Percentiles rank a stretch among this genome's conserved stretches.
phyloP scores from a whole-genome alignment of 2,797 vertebrate genomes.

The Myotis daubentonii region DNA sequence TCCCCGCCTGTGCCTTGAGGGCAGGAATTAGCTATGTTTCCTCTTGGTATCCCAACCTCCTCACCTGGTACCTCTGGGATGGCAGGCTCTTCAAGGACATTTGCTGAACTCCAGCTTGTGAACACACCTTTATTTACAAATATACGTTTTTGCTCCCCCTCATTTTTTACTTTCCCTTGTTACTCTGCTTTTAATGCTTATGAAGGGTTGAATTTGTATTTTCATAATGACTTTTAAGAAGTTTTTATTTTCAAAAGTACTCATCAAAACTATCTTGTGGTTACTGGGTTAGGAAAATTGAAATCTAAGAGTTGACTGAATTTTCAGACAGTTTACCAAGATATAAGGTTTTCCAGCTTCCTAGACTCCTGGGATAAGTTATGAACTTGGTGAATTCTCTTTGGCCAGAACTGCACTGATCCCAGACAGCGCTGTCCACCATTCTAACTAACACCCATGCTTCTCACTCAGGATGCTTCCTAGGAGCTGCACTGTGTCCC shows the following conservation, averaged over 20 bases:
- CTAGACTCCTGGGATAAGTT: neutral
- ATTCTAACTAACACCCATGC: accelerated
- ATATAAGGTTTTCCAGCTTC: neutral
- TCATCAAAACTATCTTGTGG: neutral
- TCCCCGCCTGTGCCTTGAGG: neutral
- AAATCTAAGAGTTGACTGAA: neutral
- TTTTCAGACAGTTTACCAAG: slow-evolving; percentile 4
- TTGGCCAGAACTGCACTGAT: accelerated
- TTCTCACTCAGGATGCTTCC: neutral
- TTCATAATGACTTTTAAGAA: neutral
- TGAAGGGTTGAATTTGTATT: neutral
- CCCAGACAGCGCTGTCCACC: accelerated
- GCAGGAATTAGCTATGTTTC: neutral
- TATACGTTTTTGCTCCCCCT: neutral
- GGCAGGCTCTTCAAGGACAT: neutral
- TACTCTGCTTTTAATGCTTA: neutral
- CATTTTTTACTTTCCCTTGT: neutral
- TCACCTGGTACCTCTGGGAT: neutral
- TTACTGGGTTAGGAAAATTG: neutral
- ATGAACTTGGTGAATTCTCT: neutral
- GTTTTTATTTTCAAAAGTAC: slow-evolving; percentile 23
- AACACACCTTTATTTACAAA: neutral
- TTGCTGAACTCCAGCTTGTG: neutral
- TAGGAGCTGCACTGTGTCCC: neutral
- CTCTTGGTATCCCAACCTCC: neutral